phyloP scores from a whole-genome alignment of 2,888 invertebrate species.

The Sesia apiformis region DNA sequence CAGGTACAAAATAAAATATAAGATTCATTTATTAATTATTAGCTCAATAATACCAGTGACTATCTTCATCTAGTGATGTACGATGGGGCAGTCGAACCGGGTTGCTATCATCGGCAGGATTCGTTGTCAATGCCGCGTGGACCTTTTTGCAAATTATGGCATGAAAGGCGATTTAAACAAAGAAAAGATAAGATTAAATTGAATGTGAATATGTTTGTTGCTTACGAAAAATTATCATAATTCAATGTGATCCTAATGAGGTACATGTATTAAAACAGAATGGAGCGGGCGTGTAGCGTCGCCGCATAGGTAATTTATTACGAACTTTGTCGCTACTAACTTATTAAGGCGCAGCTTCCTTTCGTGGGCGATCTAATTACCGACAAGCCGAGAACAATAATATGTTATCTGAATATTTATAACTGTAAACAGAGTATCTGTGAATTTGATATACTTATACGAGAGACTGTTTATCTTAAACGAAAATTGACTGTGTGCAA shows the following conservation, averaged over 20 bases:
- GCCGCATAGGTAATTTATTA: constrained; percentile 48
- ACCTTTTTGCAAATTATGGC: too few relatives aligned
- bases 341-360: constrained; percentile 56
- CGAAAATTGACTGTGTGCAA: constrained; percentile 68
- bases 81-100: too few relatives aligned
- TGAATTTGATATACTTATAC: constrained; percentile 56
- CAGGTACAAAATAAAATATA: too few relatives aligned
- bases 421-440: constrained; percentile 43
- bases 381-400: constrained; percentile 68
- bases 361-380: constrained; percentile 72
- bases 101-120: too few relatives aligned
- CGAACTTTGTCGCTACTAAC: constrained; percentile 56
- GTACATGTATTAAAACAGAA: constrained; percentile 31
- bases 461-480: constrained; percentile 52
- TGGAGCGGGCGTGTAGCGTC: constrained; percentile 23
- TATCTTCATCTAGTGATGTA: too few relatives aligned
- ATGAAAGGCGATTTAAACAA: too few relatives aligned
- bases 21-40: too few relatives aligned
- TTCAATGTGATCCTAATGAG: constrained; percentile 39
- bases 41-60: too few relatives aligned
- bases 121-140: too few relatives aligned
- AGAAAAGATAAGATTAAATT: not conserved
- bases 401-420: constrained; percentile 70
- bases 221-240: constrained; percentile 2
- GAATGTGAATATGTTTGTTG: not conserved